Base-by-base conservation (phyloP, 2,797 vertebrate species). In the Urosaurus nigricauda region DNA sequence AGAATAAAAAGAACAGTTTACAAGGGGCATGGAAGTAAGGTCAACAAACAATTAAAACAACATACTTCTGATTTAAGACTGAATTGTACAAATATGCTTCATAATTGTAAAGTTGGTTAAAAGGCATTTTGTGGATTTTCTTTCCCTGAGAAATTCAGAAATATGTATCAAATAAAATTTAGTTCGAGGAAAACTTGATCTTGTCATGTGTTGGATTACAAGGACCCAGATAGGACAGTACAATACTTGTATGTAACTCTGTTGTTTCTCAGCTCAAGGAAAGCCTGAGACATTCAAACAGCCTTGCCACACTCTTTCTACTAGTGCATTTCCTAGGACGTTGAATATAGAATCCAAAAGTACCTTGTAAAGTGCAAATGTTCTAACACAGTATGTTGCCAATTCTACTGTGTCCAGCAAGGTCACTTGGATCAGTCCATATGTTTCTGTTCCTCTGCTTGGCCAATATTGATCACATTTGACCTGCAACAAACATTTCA, bases 391-490 rank as follows among this genome's bases (percentile, higher is more conserved):
- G 92, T 99, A 99, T 0, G 99, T 99, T 91, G 99, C 99, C 95
- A 99, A 96, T 93, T 99, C 99, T 88, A 99, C 98, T 0, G 99
- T 99, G 95, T 99, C 99, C 5, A 99, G 95, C 92, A 99, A 97
- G 0, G 98, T 98, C 91, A 99, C 98, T 95, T 99, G 99, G 92
- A 99, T 99, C 91, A 99, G 97, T 26, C 98, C 99, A 0, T 99
- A 99, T 1, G 99, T 99, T 95, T 99, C 99, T 0, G 99, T 99
- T 82, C 97, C 99, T 97, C 99, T 98, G 65, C 97, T 99, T 53
- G 99, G 99, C 99, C 99, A 99, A 92, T 99, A 99, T 17, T 99
- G 99, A 97, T 99, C 99, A 97, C 99, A 99, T 94, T 99, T 99
- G 78, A 99, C 98, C 99, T 99, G 95, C 2, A 96, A 90, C 4